Conservation (phyloP, 30 jellyfish, hydroid and myxozoan genomes). For the Turritopsis dohrnii region DNA sequence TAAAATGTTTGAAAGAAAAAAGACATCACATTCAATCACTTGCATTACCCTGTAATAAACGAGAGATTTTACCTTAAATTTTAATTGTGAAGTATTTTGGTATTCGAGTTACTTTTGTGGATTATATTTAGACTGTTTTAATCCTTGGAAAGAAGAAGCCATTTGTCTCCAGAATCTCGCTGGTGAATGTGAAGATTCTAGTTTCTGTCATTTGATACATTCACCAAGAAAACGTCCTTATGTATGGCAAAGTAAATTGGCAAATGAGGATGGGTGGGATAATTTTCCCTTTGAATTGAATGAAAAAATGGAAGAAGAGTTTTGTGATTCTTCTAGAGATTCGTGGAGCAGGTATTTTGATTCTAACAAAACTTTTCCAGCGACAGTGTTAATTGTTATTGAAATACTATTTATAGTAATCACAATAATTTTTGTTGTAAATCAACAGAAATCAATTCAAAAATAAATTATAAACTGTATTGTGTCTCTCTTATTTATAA, state of each 20-base stretch:
- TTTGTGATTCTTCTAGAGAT: neutral
- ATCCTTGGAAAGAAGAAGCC: neutral
- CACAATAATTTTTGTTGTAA: neutral
- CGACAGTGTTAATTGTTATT: too few relatives aligned
- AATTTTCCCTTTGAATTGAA: neutral
- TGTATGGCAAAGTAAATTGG: neutral
- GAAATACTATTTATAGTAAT: neutral
- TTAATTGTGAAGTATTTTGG: too few relatives aligned
- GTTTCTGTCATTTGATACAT: neutral
- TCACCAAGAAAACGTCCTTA: neutral
- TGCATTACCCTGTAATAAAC: too few relatives aligned
- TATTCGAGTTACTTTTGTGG: too few relatives aligned
- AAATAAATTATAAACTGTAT: too few relatives aligned
- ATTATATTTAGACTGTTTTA: neutral
- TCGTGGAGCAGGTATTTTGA: neutral
- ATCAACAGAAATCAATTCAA: too few relatives aligned
- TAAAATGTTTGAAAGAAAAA: too few relatives aligned
- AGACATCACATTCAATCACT: too few relatives aligned
- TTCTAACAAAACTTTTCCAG: neutral
- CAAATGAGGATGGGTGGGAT: neutral
- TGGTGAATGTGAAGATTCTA: neutral
- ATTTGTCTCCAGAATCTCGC: neutral
- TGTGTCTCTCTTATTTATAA: neutral
- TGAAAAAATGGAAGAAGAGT: neutral
- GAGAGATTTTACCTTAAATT: too few relatives aligned